Evolutionary conservation across 2,888 invertebrate species (phyloP).

Genomic region (Leptinotarsa peninsularis): DNA sequence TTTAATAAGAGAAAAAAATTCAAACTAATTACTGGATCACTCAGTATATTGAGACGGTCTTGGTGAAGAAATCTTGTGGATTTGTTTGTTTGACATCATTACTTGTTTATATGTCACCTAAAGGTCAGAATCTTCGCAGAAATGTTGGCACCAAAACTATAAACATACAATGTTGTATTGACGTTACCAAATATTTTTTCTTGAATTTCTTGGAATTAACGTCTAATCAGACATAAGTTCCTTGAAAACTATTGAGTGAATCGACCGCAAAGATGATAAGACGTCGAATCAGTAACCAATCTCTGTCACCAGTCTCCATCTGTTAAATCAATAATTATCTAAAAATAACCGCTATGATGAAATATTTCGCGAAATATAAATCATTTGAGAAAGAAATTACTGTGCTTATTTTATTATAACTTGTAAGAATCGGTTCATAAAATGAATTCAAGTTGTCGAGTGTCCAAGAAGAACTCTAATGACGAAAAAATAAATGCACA

Average conservation of each 20-base stretch:
- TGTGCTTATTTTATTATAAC: neutral
- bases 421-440: neutral
- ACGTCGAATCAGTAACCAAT: neutral
- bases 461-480: neutral
- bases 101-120: no score
- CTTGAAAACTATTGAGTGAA: neutral
- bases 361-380: constrained; percentile 6
- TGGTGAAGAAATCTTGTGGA: no score
- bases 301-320: constrained; percentile 14
- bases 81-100: no score
- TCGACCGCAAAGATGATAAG: neutral
- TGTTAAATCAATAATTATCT: constrained; percentile 43
- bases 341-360: constrained; percentile 35
- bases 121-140: neutral
- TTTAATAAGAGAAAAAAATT: no score
- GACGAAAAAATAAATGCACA: constrained; percentile 22
- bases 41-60: no score
- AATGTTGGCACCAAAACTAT: neutral
- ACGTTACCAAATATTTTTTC: neutral
- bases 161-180: no score
- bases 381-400: neutral
- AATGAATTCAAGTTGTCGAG: neutral
- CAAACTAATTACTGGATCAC: no score
- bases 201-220: neutral
- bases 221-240: neutral